Base-by-base conservation (phyloP, 23 tunicate species). In the Ascidia mentula region DNA sequence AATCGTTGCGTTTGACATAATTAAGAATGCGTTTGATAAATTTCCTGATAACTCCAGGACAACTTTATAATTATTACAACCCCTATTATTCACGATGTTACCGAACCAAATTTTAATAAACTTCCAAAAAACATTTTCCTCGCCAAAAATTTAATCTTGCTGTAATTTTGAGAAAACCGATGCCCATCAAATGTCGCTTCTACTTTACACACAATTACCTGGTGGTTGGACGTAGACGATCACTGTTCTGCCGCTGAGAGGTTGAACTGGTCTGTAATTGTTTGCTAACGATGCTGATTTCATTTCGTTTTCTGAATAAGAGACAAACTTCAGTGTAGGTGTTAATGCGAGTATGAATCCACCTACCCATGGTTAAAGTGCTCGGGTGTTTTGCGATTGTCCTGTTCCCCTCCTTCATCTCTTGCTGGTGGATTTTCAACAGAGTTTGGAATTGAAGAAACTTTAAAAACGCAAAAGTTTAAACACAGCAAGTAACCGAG, bases 211-310 rank as follows among this genome's bases (percentile, higher is more conserved):
- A n/a, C 24, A 36, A 31, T 17, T 40, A 34, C 38, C 37, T 71
- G 75, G 38, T 7, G 74, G 70, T 31, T 74, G 53, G 38, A 74
- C 38, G 69, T 79, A 45, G 22, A 79, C 36, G 18, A 31, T 6
- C 12, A 84, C 77, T 26, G 31, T 0, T 45, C 92, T 45, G 26
- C 36, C 36, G 3, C 70, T 69, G 28, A 81, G 42, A 1, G 26
- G 13, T 88, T 88, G 92, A 28, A 77, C 59, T 8, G 92, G 92
- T 40, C 92, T 79, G 31, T 88, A 88, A 60, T 88, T 88, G 59
- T 37, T 37, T n/a, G 39, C 46, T n/a, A 75, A 31, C 7, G 17
- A 75, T 9, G 13, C 65, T 53, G 65, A 53, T 53, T 6, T 53
- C 65, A 53, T 53, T 6, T 9, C 12, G 13, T 5, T 9, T 3